Conservation (phyloP, 2,888 invertebrate species). For the Isotomurus palustris region DNA sequence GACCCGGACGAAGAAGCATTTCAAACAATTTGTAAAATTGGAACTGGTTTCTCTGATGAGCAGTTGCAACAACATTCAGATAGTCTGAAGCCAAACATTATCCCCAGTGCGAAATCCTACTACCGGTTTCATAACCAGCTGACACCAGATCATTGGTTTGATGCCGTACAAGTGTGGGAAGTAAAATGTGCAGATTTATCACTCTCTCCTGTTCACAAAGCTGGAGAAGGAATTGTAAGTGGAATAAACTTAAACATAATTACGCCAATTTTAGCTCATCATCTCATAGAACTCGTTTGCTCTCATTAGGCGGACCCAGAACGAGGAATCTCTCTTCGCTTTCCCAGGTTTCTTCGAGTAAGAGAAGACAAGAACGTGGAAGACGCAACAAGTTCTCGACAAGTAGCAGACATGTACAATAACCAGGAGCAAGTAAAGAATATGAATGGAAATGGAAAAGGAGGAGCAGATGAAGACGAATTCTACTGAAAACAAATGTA, state of each 20-base stretch:
- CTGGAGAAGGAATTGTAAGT: slow-evolving; percentile 75
- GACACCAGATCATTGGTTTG: slow-evolving; percentile 83
- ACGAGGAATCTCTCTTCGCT: slow-evolving; percentile 89
- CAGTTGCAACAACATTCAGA: slow-evolving; percentile 71
- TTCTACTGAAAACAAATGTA: slow-evolving; percentile 55
- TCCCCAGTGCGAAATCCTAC: slow-evolving; percentile 70
- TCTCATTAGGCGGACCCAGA: slow-evolving; percentile 72
- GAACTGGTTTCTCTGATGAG: slow-evolving; percentile 92
- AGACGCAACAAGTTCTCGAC: slow-evolving; percentile 83
- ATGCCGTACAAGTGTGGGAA: slow-evolving; percentile 86
- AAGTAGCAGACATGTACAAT: slow-evolving; percentile 84
- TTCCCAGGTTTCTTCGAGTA: slow-evolving; percentile 85
- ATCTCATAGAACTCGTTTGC: too few species aligned
- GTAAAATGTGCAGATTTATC: slow-evolving; percentile 96
- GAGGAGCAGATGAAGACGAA: slow-evolving; percentile 53
- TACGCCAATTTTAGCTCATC: slow-evolving; percentile 24
- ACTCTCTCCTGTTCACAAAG: slow-evolving; percentile 87
- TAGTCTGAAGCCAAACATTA: slow-evolving; percentile 68
- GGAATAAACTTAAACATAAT: background rate
- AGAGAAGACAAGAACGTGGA: slow-evolving; percentile 89
- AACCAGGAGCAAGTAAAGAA: slow-evolving; percentile 87
- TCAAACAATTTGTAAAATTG: slow-evolving; percentile 89
- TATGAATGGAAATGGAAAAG: slow-evolving; percentile 52
- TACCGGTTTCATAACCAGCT: slow-evolving; percentile 70
- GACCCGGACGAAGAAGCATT: slow-evolving; percentile 84